phyloP scores from a whole-genome alignment of 2,113 vertebrate genomes.

The Chrysemys picta region DNA sequence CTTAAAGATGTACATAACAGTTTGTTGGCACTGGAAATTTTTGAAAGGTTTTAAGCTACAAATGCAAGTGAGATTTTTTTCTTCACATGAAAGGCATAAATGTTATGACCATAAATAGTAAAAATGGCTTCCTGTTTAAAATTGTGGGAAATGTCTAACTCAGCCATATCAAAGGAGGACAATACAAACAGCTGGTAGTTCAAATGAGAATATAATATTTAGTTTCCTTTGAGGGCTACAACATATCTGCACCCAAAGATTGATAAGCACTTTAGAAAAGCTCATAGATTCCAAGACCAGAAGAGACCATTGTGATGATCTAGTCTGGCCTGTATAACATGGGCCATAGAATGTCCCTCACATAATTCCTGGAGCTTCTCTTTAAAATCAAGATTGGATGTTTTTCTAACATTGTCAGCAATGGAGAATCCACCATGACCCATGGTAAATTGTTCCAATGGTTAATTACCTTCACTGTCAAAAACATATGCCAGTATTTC shows the following conservation, averaged over 20 bases:
- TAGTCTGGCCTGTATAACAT: neutral
- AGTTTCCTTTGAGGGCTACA: neutral
- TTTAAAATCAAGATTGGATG: neutral
- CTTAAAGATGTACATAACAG: neutral
- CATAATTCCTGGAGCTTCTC: neutral
- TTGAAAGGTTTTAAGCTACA: neutral
- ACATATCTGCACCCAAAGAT: neutral
- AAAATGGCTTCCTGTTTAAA: neutral
- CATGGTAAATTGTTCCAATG: neutral
- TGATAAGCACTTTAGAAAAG: rapidly evolving
- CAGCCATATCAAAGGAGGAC: neutral
- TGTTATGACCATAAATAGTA: neutral
- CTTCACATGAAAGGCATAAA: neutral
- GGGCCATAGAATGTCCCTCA: neutral
- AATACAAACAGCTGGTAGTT: neutral
- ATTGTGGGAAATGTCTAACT: neutral
- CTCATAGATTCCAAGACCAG: neutral
- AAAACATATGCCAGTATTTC: neutral
- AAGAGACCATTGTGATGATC: neutral
- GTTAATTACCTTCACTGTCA: neutral
- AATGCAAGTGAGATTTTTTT: neutral
- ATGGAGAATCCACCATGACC: neutral
- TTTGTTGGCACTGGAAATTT: neutral
- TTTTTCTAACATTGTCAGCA: neutral
- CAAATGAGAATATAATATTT: neutral